Conservation (phyloP, 2,888 invertebrate species). For the Heliconius hortense region DNA sequence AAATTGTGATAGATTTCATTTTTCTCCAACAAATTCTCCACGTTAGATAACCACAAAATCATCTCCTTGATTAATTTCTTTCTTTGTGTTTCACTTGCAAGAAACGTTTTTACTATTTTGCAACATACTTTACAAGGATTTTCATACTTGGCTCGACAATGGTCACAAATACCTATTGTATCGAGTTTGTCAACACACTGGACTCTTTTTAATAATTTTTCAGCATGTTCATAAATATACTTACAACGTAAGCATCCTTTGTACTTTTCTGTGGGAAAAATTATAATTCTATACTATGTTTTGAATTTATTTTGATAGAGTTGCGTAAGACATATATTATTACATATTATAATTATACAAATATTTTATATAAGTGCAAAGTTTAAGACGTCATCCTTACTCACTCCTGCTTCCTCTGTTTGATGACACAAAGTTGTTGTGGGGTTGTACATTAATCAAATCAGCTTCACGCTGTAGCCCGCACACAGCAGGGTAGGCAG, state of each 20-base stretch:
- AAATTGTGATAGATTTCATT: not conserved
- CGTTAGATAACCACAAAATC: conserved; percentile 15
- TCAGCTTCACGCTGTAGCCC: no score
- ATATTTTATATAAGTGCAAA: no score
- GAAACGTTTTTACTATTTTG: conserved; percentile 55
- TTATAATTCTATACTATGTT: not conserved
- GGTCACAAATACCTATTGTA: conserved; percentile 59
- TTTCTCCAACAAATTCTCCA: conserved; percentile 1
- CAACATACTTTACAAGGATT: conserved; percentile 57
- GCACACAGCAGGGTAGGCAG: no score
- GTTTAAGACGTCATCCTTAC: no score
- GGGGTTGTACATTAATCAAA: no score
- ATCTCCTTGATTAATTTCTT: conserved; percentile 20
- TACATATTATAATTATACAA: no score
- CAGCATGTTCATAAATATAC: conserved; percentile 53
- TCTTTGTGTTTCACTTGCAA: conserved; percentile 28
- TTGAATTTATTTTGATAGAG: no score
- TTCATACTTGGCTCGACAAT: conserved; percentile 52
- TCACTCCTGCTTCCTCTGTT: no score
- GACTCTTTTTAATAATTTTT: conserved; percentile 51
- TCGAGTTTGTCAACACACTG: conserved; percentile 50
- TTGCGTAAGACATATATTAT: no score
- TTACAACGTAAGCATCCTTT: conserved; percentile 62
- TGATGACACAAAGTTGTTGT: no score
- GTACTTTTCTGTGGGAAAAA: conserved; percentile 50